Evolutionary conservation across 2,113 vertebrate genomes (phyloP), one percentile per base, ranked within the genome.

Genomic region (Plecturocebus donacophilus): DNA sequence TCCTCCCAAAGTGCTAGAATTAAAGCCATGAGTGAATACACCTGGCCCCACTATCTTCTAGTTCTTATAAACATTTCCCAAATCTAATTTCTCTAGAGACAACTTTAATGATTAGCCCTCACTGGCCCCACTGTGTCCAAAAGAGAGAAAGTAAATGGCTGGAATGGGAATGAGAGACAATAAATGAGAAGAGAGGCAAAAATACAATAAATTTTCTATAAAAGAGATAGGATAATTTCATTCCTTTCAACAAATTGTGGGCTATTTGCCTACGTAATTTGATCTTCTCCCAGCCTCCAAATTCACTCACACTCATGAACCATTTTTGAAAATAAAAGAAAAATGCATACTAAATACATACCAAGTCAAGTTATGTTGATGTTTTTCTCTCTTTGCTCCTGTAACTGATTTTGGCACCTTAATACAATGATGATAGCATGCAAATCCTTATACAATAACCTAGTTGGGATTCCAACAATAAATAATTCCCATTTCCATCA

Each of bases 371-470:
- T 87, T 38, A 49, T 87, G 38, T 83, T 87, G 92, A 75, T 83
- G 45, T 94, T 96, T 95, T 83, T 45, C 56, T 90, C 83, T 90
- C 75, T 95, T 95, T 70, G 58, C 35, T 77, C 94, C 64, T 96
- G 25, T 97, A 90, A 91, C 91, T 71, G 84, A 95, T 95, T 81
- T 90, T 97, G 95, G 87, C 95, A 97, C 80, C 80, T 96, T 87
- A 90, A 77, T 85, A 85, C 75, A 95, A 90, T 89, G 93, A 77
- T 90, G 91, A 97, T 90, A 95, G 83, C 76, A 91, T 70, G 90
- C 61, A 96, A 87, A 95, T 97, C 93, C 94, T 95, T 90, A 84
- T 77, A 75, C 85, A 96, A 61, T 95, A 96, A 94, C 23, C 96
- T 88, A 82, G 47, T 91, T 96, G 87, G 96, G 52, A 94, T 96